Evolutionary conservation across 2,888 invertebrate genomes (phyloP).

Genomic region (Clunio marinus): DNA sequence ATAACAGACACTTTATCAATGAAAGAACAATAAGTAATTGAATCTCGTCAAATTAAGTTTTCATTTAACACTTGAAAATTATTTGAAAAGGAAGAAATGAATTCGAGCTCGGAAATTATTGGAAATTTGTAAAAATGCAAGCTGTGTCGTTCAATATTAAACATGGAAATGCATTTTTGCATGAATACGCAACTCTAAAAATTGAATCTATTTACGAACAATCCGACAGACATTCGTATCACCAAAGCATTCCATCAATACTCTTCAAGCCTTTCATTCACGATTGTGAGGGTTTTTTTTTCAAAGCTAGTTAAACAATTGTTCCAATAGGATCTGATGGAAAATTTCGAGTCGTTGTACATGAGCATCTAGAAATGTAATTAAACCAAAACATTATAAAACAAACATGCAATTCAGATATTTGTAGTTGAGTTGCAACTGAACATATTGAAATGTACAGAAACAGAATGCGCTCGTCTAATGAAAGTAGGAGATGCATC

Average conservation of each 20-base stretch:
- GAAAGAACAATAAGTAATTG: too few species aligned
- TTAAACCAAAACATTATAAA: constrained; percentile 38
- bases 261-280: background rate
- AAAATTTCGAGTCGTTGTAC: background rate
- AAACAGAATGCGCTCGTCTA: too few species aligned
- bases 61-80: too few species aligned
- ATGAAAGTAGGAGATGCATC: too few species aligned
- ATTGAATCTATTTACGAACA: background rate
- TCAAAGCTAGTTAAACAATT: background rate
- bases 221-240: constrained; percentile 14
- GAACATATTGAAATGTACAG: background rate
- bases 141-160: background rate
- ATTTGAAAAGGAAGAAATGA: too few species aligned
- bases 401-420: constrained; percentile 38
- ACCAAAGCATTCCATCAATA: constrained; percentile 22
- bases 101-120: too few species aligned
- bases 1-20: background rate
- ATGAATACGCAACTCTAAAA: background rate
- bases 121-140: too few species aligned
- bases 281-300: background rate
- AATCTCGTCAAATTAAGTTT: too few species aligned
- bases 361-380: constrained; percentile 31
- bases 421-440: constrained; percentile 19
- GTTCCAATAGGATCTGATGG: background rate
- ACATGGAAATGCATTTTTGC: background rate